Conservation (phyloP, 92 coral and sea anemone species). For the Chrysogorgia sp. region DNA sequence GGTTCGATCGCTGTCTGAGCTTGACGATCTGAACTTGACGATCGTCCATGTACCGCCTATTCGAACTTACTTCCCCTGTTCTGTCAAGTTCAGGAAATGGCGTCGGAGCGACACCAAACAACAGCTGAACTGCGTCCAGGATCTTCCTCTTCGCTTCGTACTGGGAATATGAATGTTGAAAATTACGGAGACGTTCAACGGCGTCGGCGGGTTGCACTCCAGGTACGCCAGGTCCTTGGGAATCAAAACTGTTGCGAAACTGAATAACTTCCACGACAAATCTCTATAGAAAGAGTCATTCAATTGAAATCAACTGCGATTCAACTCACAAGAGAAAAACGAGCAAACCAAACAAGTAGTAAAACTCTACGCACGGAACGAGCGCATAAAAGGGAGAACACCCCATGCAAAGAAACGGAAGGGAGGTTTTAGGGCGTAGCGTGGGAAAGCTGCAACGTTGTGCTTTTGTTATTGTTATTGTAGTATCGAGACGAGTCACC, state of each 20-base stretch:
- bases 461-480: too few species aligned
- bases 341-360: too few species aligned
- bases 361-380: too few species aligned
- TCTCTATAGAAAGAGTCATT: slow-evolving; percentile 59
- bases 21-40: too few species aligned
- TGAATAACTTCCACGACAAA: slow-evolving; percentile 98
- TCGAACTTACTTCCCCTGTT: slow-evolving; percentile 92
- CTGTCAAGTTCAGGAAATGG: slow-evolving; percentile 95
- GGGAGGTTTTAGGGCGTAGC: too few species aligned
- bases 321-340: too few species aligned
- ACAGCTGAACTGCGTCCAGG: slow-evolving; percentile 85
- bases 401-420: too few species aligned
- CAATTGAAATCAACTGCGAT: background rate
- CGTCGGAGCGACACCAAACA: slow-evolving; percentile 88
- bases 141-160: slow-evolving; percentile 89
- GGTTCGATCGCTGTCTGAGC: background rate
- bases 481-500: too few species aligned
- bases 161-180: slow-evolving; percentile 90
- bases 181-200: slow-evolving; percentile 83
- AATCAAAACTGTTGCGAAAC: slow-evolving; percentile 98
- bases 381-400: too few species aligned
- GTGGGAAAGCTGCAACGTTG: too few species aligned
- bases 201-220: slow-evolving; percentile 98
- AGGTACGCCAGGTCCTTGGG: slow-evolving; percentile 97
- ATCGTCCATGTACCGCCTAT: too few species aligned